Evolutionary conservation across 2,113 vertebrate genomes (phyloP).

Genomic region (Coracopsis vasa): DNA sequence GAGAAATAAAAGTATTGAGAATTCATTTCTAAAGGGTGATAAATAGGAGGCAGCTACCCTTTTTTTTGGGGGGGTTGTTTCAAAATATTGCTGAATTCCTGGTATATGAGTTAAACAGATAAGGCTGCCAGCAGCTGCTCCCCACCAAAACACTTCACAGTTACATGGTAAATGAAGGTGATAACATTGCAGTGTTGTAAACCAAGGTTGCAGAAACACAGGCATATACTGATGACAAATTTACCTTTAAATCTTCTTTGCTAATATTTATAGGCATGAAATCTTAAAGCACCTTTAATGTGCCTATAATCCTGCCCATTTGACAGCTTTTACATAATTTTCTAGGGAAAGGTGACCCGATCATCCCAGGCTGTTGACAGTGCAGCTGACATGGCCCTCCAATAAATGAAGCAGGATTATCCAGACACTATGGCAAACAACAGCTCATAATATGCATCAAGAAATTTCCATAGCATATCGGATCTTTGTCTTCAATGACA

Average conservation of each 20-base stretch:
- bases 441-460: conserved; percentile 72
- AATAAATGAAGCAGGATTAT: conserved; percentile 81
- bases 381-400: conserved; percentile 73
- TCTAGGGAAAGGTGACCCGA: conserved; percentile 85
- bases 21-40: conserved; percentile 38
- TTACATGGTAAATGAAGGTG: conserved; percentile 49
- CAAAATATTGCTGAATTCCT: conserved; percentile 49
- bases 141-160: conserved; percentile 27
- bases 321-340: conserved; percentile 86
- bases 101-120: conserved; percentile 23
- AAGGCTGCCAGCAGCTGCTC: conserved; percentile 55
- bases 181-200: conserved; percentile 38
- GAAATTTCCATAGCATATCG: conserved; percentile 72
- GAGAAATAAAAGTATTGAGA: conserved; percentile 21
- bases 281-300: conserved; percentile 70
- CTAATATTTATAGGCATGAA: conserved; percentile 70
- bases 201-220: conserved; percentile 22
- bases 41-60: background rate
- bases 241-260: conserved; percentile 66
- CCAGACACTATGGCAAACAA: conserved; percentile 77
- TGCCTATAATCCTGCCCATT: conserved; percentile 82
- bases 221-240: conserved; percentile 58
- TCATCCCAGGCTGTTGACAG: conserved; percentile 75
- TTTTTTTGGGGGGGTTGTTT: background rate
- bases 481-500: conserved; percentile 69